phyloP scores from a whole-genome alignment of 2,113 vertebrate genomes.

The Pongo pygmaeus region DNA sequence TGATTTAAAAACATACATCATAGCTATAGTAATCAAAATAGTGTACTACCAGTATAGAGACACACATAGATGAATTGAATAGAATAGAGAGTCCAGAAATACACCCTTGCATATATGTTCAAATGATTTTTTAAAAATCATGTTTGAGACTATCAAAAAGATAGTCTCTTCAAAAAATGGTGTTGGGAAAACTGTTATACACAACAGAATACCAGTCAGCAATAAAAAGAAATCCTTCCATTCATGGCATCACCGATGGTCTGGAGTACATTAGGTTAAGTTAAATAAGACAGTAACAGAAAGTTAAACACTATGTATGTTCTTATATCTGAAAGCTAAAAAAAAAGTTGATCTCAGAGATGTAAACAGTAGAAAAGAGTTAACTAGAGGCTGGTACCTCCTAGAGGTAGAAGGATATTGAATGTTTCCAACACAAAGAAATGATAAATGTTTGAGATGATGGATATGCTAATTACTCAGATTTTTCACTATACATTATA shows the following conservation, averaged over 20 bases:
- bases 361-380: not conserved
- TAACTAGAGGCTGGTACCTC: not conserved
- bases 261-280: not conserved
- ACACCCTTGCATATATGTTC: not conserved
- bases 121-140: not conserved
- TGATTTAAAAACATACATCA: conserved; percentile 5
- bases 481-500: not conserved
- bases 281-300: not conserved
- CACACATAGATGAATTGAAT: not conserved
- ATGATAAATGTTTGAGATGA: not conserved
- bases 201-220: not conserved
- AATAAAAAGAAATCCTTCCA: not conserved
- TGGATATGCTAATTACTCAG: not conserved
- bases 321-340: not conserved
- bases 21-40: not conserved
- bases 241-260: not conserved
- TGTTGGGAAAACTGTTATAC: not conserved
- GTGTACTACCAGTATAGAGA: not conserved
- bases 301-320: not conserved
- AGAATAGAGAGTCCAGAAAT: not conserved
- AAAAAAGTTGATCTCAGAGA: not conserved
- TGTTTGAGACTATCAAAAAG: not conserved
- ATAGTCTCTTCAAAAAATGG: not conserved
- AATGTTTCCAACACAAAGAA: not conserved
- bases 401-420: not conserved